Percentiles rank a stretch among this genome's conserved stretches.
Evolutionary conservation across 1,140 invertebrate genomes (phyloP).

Genomic region (Copidosoma floridanum): DNA sequence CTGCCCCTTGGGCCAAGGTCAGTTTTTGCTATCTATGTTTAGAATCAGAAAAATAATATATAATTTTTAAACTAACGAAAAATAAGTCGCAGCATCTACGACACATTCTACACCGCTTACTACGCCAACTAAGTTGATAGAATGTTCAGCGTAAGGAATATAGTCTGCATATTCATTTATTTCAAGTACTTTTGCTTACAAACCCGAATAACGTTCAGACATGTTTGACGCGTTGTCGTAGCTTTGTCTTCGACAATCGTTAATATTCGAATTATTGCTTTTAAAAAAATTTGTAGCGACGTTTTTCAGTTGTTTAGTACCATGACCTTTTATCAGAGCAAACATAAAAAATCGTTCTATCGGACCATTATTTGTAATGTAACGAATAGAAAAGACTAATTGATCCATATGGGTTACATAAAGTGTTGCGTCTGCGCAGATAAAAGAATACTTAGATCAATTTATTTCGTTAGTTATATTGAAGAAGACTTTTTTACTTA

Average conservation of each 20-base stretch:
- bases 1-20: too few species aligned
- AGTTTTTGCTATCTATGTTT: too few species aligned
- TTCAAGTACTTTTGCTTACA: constrained; percentile 28
- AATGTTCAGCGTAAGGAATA: background rate
- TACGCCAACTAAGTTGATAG: background rate
- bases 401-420: background rate
- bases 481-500: background rate
- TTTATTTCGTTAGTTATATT: background rate
- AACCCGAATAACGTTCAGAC: constrained; percentile 33
- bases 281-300: background rate
- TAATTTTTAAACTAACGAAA: too few species aligned
- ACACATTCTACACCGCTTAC: too few species aligned
- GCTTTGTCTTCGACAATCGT: constrained; percentile 23
- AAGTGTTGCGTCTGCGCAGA: background rate
- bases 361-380: background rate
- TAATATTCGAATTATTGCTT: background rate
- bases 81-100: too few species aligned
- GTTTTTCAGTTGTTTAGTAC: background rate
- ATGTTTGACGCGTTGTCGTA: constrained; percentile 38
- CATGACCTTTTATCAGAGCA: background rate
- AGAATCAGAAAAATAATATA: too few species aligned
- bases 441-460: background rate
- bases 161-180: constrained; percentile 15
- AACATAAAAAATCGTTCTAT: constrained; percentile 3
- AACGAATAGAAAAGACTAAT: background rate